phyloP scores from a whole-genome alignment of 2,797 vertebrate genomes.

The Corythornis leucogaster region DNA sequence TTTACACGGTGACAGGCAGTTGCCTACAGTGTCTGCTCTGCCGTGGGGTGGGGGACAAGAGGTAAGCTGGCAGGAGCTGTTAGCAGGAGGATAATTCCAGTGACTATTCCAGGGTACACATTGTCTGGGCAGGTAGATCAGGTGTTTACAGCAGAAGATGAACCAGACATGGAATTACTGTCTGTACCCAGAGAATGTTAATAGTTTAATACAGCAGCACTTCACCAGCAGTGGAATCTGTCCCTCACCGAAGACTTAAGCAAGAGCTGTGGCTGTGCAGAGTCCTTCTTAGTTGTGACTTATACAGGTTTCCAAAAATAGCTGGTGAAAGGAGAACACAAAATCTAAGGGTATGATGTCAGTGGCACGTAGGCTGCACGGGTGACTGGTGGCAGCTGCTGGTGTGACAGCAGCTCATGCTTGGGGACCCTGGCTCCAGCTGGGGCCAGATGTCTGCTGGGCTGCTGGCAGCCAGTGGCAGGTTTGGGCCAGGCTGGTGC shows the following conservation, averaged over 20 bases:
- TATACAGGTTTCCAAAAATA: not conserved
- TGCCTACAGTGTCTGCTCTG: not conserved
- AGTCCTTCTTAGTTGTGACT: accelerated
- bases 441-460: not conserved
- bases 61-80: not conserved
- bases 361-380: not conserved
- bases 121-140: not conserved
- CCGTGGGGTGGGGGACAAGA: not conserved
- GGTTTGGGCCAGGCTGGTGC: not conserved
- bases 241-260: accelerated
- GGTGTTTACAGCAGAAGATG: not conserved
- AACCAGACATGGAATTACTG: not conserved
- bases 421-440: not conserved
- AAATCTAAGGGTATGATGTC: accelerated
- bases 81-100: not conserved
- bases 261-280: not conserved
- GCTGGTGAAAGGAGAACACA: not conserved
- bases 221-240: accelerated
- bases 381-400: not conserved
- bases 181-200: accelerated
- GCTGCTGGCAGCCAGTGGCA: not conserved
- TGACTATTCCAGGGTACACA: accelerated
- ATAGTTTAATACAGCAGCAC: accelerated
- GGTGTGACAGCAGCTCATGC: not conserved
- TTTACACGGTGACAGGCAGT: accelerated